These are phyloP conservation scores for Gobio gobio DNA, from an alignment of 2,113 vertebrate genomes.

Conservation along the genomic window DNA sequence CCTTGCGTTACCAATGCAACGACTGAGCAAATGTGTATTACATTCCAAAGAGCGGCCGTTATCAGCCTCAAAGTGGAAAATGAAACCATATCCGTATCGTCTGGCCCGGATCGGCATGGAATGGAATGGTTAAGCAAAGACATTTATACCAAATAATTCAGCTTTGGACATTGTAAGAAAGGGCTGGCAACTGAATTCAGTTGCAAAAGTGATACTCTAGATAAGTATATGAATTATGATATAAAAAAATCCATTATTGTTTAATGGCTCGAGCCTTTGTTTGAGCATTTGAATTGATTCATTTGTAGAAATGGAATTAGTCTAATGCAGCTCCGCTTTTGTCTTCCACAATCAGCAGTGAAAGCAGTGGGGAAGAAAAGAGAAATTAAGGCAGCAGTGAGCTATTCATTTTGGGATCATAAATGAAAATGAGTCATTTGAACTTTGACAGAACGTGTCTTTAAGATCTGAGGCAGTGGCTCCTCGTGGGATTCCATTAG, in stretches of 20 bases:
- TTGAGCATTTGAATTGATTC: slow-evolving; percentile 41
- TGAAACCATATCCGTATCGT: no score
- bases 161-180: background rate
- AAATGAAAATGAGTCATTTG: slow-evolving; percentile 59
- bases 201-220: background rate
- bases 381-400: slow-evolving; percentile 49
- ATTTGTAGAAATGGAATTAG: slow-evolving; percentile 41
- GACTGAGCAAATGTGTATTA: no score
- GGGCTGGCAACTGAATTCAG: background rate
- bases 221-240: slow-evolving; percentile 26
- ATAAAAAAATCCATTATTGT: background rate
- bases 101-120: no score
- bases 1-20: no score
- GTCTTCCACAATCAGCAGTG: slow-evolving; percentile 38
- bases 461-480: slow-evolving; percentile 36
- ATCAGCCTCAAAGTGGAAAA: no score
- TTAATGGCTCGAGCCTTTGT: slow-evolving; percentile 42
- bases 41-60: no score
- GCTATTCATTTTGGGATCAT: slow-evolving; percentile 53
- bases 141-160: background rate
- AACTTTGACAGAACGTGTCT: slow-evolving; percentile 56
- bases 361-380: slow-evolving; percentile 50
- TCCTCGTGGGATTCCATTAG: slow-evolving; percentile 53
- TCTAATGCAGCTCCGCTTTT: slow-evolving; percentile 49
- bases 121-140: no score